Conservation (phyloP, 1,140 invertebrate genomes). For the Lasioglossum albipes region DNA sequence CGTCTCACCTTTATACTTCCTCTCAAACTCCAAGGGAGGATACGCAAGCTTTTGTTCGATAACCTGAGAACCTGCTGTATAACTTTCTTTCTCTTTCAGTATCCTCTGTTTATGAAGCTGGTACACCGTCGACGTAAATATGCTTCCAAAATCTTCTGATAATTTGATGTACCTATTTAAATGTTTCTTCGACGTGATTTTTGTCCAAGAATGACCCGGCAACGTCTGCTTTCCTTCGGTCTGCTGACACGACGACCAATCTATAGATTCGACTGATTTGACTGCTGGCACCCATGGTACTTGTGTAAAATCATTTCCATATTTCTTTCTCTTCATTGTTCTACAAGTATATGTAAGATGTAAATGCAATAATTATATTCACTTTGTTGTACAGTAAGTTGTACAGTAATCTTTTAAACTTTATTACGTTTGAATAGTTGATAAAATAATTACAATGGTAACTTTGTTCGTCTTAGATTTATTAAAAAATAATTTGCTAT, state of each 20-base stretch:
- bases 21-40: constrained; percentile 73
- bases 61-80: constrained; percentile 69
- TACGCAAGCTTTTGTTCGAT: constrained; percentile 75
- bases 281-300: neutral
- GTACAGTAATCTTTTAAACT: no score
- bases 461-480: no score
- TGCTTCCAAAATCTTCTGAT: constrained; percentile 83
- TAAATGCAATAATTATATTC: no score
- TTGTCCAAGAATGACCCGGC: constrained; percentile 81
- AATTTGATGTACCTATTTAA: constrained; percentile 82
- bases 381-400: no score
- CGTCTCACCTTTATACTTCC: constrained; percentile 65
- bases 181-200: constrained; percentile 81
- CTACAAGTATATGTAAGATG: neutral
- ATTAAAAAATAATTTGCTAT: no score
- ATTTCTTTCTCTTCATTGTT: constrained; percentile 19
- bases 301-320: neutral
- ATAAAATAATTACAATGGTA: no score
- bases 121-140: constrained; percentile 81
- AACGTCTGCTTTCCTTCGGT: constrained; percentile 68
- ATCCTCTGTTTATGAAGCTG: constrained; percentile 80
- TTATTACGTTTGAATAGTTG: no score
- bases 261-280: neutral
- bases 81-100: constrained; percentile 70
- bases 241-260: neutral